A percentile compares a stretch with the other conserved stretches of the same genome.
phyloP scores from a whole-genome alignment of 1,140 invertebrate species.

The Drosophila arizonae region DNA sequence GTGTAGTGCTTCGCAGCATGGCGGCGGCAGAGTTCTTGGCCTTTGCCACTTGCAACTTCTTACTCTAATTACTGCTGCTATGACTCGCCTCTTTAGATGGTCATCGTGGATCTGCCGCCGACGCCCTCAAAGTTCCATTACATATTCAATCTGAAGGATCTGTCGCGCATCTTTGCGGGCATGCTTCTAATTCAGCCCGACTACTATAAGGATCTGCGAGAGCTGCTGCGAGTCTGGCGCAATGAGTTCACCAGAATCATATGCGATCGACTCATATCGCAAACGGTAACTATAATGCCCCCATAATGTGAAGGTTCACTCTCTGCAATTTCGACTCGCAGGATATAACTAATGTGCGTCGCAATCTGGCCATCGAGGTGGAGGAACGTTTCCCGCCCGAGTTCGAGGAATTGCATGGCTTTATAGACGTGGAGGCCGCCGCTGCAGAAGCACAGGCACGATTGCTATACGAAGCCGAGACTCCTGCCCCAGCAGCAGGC shows the following conservation, averaged over 20 bases:
- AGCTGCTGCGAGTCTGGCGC: constrained; percentile 92
- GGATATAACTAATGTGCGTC: constrained; percentile 69
- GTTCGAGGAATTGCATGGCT: constrained; percentile 68
- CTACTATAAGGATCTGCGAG: constrained; percentile 87
- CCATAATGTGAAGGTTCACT: background rate
- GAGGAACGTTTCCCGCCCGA: constrained; percentile 83
- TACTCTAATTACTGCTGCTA: constrained; percentile 59
- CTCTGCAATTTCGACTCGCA: background rate
- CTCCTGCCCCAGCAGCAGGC: constrained; percentile 2
- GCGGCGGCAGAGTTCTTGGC: background rate
- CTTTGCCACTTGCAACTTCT: constrained; percentile 4
- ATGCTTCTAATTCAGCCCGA: constrained; percentile 89
- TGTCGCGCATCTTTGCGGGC: constrained; percentile 92
- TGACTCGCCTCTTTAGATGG: constrained; percentile 83
- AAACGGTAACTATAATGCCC: constrained; percentile 54
- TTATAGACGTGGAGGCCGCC: constrained; percentile 57
- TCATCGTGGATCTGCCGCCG: constrained; percentile 91
- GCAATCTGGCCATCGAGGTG: constrained; percentile 84
- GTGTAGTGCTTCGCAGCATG: constrained; percentile 51
- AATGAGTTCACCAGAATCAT: constrained; percentile 94
- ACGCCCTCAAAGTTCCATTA: constrained; percentile 97
- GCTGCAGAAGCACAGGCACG: constrained; percentile 64
- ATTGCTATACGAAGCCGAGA: constrained; percentile 45
- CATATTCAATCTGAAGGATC: constrained; percentile 95
- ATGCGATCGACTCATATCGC: constrained; percentile 91